These are phyloP conservation scores for Sphaerophoria taeniata DNA, from an alignment of 2,888 invertebrate genomes.

Conservation along the genomic window DNA sequence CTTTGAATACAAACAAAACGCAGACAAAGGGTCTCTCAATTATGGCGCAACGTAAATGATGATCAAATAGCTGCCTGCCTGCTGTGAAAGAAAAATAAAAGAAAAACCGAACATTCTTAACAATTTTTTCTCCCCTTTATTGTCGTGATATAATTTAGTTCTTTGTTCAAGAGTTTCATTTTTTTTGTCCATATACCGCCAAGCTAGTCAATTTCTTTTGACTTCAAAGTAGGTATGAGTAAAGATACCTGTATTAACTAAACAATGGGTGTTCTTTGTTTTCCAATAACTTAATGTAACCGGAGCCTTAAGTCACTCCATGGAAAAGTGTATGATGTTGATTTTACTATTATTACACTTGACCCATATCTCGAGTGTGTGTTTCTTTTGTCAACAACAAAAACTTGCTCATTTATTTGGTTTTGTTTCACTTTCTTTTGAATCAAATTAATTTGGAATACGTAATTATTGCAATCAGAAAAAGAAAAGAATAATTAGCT, in stretches of 20 bases:
- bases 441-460: background rate
- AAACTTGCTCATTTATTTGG: background rate
- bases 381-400: background rate
- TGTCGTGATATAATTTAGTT: slow-evolving; percentile 16
- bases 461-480: background rate
- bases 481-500: background rate
- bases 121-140: background rate
- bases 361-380: slow-evolving; percentile 16
- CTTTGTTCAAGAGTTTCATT: slow-evolving; percentile 18
- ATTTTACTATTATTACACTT: slow-evolving; percentile 21
- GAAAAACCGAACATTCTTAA: background rate
- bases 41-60: slow-evolving; percentile 33
- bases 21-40: slow-evolving; percentile 48
- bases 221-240: background rate
- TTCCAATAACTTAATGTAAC: slow-evolving; percentile 1
- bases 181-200: background rate
- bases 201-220: background rate
- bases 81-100: slow-evolving; percentile 7
- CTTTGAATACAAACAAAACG: slow-evolving; percentile 24
- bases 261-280: slow-evolving; percentile 20
- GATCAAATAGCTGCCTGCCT: slow-evolving; percentile 43
- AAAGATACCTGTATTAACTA: no score
- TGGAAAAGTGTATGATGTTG: background rate
- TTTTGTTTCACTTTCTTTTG: slow-evolving; percentile 29
- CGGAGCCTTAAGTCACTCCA: background rate